Evolutionary conservation across 1,140 invertebrate species (phyloP).

Genomic region (Brachionus paranguensis): DNA sequence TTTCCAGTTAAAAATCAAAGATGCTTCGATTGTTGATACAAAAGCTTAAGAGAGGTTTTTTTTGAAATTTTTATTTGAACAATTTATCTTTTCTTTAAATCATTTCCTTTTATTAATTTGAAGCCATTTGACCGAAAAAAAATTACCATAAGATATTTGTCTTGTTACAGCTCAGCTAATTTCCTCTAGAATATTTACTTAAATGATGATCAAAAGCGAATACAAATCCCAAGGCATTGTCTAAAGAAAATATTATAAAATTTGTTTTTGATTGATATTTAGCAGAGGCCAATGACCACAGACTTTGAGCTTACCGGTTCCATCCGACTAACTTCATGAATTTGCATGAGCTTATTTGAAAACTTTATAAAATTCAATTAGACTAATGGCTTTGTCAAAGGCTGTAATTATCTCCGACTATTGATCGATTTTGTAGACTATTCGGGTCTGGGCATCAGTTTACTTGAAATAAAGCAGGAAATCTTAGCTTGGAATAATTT

Average conservation of each 20-base stretch:
- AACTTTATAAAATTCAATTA: background rate
- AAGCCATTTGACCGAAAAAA: background rate
- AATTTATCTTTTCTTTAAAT: background rate
- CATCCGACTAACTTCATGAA: conserved; percentile 4
- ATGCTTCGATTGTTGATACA: background rate
- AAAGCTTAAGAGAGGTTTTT: background rate
- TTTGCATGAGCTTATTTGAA: background rate
- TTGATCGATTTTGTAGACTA: background rate
- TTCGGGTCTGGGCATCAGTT: background rate
- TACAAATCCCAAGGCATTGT: background rate
- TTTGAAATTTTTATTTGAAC: background rate
- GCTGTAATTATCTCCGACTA: background rate
- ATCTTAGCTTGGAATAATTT: background rate
- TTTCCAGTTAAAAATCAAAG: background rate
- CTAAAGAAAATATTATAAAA: conserved; percentile 2
- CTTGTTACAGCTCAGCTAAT: conserved; percentile 12
- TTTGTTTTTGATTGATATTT: background rate
- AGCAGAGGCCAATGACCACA: background rate
- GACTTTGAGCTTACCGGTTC: background rate
- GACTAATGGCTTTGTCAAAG: background rate
- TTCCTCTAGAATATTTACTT: conserved; percentile 20
- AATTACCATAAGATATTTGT: conserved; percentile 20
- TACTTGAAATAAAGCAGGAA: background rate
- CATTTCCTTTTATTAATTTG: conserved; percentile 2
- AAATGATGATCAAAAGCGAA: conserved; percentile 4